phyloP scores from a whole-genome alignment of 1,140 invertebrate species.

The Cydia pomonella region DNA sequence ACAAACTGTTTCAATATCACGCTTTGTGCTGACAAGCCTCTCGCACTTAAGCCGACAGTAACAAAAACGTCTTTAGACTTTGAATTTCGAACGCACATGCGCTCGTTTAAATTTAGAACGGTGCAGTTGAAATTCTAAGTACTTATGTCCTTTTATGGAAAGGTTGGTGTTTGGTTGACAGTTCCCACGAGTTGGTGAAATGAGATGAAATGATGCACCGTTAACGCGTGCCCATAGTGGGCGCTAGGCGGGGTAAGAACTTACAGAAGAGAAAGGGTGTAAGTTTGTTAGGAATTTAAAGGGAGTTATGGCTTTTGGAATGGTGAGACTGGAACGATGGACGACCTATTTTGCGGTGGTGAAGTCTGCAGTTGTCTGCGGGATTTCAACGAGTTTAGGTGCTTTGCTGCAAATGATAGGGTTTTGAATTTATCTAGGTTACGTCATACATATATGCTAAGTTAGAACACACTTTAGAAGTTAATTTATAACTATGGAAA shows the following conservation, averaged over 20 bases:
- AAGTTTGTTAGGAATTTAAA: neutral
- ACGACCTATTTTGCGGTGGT: conserved; percentile 41
- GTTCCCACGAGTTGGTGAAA: conserved; percentile 54
- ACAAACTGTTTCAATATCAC: conserved; percentile 4
- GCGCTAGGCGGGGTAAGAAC: neutral
- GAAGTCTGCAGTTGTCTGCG: conserved; percentile 10
- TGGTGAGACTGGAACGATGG: neutral
- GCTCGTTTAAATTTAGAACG: neutral
- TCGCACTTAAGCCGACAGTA: neutral
- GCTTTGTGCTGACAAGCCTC: conserved; percentile 16
- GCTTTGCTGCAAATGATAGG: neutral
- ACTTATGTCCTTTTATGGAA: conserved; percentile 27
- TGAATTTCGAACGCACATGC: neutral
- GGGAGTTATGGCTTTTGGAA: neutral
- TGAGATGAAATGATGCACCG: conserved; percentile 50
- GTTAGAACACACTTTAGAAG: no score
- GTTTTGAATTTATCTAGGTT: no score
- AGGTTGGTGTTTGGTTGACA: conserved; percentile 27
- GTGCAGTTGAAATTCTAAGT: conserved; percentile 38
- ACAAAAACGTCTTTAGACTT: neutral
- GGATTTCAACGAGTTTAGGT: neutral
- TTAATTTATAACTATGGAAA: no score
- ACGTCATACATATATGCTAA: no score
- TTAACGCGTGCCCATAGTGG: conserved; percentile 38
- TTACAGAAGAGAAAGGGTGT: neutral